Percentiles rank a stretch among this genome's conserved stretches.
phyloP scores from a whole-genome alignment of 2,888 invertebrate species.

The Polia nebulosa region DNA sequence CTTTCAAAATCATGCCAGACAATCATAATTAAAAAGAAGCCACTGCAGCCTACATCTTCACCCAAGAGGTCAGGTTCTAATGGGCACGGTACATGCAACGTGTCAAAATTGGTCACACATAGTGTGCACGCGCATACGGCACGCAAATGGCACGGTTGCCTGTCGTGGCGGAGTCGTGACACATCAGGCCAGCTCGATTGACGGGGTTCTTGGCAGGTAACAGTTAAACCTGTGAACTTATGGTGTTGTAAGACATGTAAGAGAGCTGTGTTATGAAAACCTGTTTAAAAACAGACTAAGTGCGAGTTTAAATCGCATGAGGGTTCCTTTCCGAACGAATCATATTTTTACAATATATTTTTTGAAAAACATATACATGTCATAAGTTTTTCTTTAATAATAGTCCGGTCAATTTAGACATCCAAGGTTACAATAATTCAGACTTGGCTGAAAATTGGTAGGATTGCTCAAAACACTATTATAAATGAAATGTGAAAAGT shows the following conservation, averaged over 20 bases:
- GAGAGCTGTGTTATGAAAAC: no score
- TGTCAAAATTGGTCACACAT: conserved; percentile 51
- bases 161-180: conserved; percentile 20
- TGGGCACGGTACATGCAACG: conserved; percentile 51
- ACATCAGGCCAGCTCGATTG: conserved; percentile 10
- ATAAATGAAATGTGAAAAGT: no score
- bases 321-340: no score
- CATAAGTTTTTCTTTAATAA: no score
- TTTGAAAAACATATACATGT: no score
- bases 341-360: no score
- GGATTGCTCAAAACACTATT: no score
- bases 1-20: conserved; percentile 30
- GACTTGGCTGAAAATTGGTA: no score
- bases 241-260: neutral
- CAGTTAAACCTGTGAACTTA: neutral
- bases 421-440: no score
- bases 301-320: no score
- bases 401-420: no score
- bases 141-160: conserved; percentile 52
- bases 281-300: no score
- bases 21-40: conserved; percentile 41
- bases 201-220: neutral
- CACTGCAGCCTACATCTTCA: conserved; percentile 48
- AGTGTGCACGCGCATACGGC: conserved; percentile 40
- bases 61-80: conserved; percentile 44